Evolutionary conservation across 1,140 invertebrate species (phyloP).

Genomic region (Augochlora pura): DNA sequence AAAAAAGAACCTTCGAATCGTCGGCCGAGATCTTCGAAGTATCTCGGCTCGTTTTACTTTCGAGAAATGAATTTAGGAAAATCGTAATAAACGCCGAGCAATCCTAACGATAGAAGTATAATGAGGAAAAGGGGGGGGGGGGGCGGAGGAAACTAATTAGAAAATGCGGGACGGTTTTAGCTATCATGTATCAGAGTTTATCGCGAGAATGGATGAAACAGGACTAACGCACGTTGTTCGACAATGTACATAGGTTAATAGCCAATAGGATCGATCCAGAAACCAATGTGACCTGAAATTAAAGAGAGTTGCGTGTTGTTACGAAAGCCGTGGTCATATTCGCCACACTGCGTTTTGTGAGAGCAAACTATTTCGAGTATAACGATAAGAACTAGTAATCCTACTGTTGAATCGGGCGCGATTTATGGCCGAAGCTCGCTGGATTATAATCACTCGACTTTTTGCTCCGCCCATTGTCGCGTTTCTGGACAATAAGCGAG

Average conservation of each 20-base stretch:
- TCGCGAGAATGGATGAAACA: background rate
- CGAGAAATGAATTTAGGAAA: background rate
- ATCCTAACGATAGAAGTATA: slow-evolving; percentile 3
- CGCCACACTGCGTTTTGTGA: slow-evolving; percentile 5
- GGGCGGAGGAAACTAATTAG: slow-evolving; percentile 26
- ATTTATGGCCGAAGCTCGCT: background rate
- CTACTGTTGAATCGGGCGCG: background rate
- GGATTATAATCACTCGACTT: background rate
- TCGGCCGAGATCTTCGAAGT: background rate
- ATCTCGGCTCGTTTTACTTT: background rate
- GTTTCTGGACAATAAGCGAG: background rate
- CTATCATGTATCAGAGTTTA: background rate
- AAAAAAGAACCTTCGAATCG: background rate
- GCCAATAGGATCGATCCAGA: slow-evolving; percentile 26
- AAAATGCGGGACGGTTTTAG: background rate
- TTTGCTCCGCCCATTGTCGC: background rate
- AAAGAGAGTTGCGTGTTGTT: slow-evolving; percentile 18
- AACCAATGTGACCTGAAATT: slow-evolving; percentile 42
- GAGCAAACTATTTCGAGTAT: slow-evolving; percentile 20
- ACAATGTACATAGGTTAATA: slow-evolving; percentile 27
- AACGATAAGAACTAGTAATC: background rate
- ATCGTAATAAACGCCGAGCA: background rate
- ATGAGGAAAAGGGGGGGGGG: background rate
- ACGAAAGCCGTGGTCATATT: background rate
- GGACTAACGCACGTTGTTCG: background rate